Evolutionary conservation across 2,888 invertebrate genomes (phyloP).

Genomic region (Nymphalis c-album): DNA sequence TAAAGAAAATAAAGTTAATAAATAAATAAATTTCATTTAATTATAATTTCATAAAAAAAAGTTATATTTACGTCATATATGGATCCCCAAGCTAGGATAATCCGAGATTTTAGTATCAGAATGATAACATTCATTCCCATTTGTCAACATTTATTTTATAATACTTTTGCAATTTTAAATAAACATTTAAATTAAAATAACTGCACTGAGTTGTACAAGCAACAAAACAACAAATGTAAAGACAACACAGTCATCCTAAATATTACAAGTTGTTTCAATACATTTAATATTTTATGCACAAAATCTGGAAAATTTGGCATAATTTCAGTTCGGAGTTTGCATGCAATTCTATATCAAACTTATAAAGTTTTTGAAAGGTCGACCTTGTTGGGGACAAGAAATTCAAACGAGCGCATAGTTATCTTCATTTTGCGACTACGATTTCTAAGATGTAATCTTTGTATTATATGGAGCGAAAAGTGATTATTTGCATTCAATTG

Average conservation of each 20-base stretch:
- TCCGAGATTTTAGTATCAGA: too few species aligned
- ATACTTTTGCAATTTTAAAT: too few species aligned
- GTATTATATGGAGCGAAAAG: neutral
- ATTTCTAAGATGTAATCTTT: slow-evolving; percentile 9
- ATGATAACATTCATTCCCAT: too few species aligned
- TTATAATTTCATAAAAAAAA: too few species aligned
- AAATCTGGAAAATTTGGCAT: slow-evolving; percentile 42
- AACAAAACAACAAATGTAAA: neutral
- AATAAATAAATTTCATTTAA: too few species aligned
- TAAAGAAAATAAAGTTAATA: too few species aligned
- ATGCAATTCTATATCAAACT: slow-evolving; percentile 40
- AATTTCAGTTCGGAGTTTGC: slow-evolving; percentile 39
- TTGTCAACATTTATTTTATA: too few species aligned
- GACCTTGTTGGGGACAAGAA: slow-evolving; percentile 38
- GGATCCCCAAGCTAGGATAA: too few species aligned
- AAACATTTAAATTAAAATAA: too few species aligned
- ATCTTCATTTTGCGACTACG: slow-evolving; percentile 9
- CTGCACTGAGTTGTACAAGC: too few species aligned
- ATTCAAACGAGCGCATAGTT: slow-evolving; percentile 23
- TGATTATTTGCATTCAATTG: neutral
- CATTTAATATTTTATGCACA: slow-evolving; percentile 40
- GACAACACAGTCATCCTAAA: slow-evolving; percentile 11
- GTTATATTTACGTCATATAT: too few species aligned
- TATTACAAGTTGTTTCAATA: slow-evolving; percentile 37
- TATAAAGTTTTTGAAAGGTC: slow-evolving; percentile 41